These are phyloP conservation scores for Orgyia antiqua DNA, from an alignment of 2,888 invertebrate species.

Conservation along the genomic window DNA sequence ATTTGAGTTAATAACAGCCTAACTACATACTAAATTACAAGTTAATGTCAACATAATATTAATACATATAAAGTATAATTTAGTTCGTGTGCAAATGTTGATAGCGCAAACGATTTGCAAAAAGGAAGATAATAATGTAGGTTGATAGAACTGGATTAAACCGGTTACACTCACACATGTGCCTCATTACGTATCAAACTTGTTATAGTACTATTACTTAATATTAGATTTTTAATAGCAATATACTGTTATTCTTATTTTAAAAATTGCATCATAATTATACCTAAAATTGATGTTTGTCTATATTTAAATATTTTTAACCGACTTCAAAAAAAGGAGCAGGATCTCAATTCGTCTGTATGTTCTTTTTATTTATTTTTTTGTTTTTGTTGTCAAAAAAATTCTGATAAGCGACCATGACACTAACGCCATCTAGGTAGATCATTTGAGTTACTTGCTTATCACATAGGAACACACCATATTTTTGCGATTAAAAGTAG, in stretches of 20 bases:
- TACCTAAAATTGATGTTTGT: too few relatives aligned
- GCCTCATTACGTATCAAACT: constrained; percentile 34
- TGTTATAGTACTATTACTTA: constrained; percentile 16
- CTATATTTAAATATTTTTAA: too few relatives aligned
- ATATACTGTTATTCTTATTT: not conserved
- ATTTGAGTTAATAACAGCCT: constrained; percentile 19
- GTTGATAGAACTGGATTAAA: constrained; percentile 48
- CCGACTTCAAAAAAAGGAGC: too few relatives aligned
- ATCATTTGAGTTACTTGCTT: too few relatives aligned
- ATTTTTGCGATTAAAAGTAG: too few relatives aligned
- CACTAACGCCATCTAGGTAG: too few relatives aligned
- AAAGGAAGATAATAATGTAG: constrained; percentile 65
- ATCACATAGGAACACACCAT: too few relatives aligned
- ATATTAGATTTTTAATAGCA: constrained; percentile 4
- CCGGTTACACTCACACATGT: constrained; percentile 38
- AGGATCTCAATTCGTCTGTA: too few relatives aligned
- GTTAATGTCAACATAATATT: constrained; percentile 11
- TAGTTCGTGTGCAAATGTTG: constrained; percentile 11
- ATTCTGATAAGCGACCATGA: too few relatives aligned
- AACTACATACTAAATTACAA: constrained; percentile 10
- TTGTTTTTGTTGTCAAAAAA: too few relatives aligned
- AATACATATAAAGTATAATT: constrained; percentile 11
- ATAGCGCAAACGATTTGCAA: constrained; percentile 53
- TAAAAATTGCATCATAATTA: too few relatives aligned
- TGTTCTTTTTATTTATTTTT: too few relatives aligned